Evolutionary conservation across 2,888 invertebrate species (phyloP).

Genomic region (Drosophila lacicola): DNA sequence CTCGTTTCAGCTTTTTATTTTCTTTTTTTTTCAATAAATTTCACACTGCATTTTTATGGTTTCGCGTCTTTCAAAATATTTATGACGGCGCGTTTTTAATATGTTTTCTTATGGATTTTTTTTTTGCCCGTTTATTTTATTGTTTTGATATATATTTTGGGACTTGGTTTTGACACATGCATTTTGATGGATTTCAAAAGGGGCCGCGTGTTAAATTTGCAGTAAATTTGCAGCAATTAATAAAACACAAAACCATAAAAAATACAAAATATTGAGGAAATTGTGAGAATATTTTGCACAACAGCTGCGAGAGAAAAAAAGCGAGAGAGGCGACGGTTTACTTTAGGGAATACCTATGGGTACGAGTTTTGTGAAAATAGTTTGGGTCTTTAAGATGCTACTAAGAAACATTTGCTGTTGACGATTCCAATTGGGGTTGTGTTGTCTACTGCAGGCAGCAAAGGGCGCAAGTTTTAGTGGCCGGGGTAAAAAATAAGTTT

Average conservation of each 20-base stretch:
- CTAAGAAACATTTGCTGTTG: background rate
- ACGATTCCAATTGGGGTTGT: background rate
- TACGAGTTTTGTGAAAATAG: background rate
- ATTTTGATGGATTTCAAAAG: conserved; percentile 68
- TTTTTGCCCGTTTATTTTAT: conserved; percentile 38
- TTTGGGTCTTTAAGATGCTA: background rate
- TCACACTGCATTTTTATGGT: conserved; percentile 80
- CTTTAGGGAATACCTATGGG: conserved; percentile 1
- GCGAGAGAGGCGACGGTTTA: background rate
- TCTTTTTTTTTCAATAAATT: conserved; percentile 60
- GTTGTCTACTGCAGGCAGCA: too few species aligned
- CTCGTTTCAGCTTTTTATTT: conserved; percentile 23
- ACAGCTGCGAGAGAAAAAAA: conserved; percentile 27
- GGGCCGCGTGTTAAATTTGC: conserved; percentile 46
- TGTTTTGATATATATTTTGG: conserved; percentile 65
- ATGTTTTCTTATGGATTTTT: conserved; percentile 49
- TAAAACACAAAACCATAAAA: conserved; percentile 53
- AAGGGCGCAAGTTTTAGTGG: too few species aligned
- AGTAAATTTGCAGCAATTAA: conserved; percentile 69
- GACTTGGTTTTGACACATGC: conserved; percentile 55
- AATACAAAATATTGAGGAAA: conserved; percentile 13
- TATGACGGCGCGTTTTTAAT: conserved; percentile 61
- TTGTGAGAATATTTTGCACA: conserved; percentile 29
- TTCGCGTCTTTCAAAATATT: conserved; percentile 73
- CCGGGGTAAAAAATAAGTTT: too few species aligned